Evolutionary conservation across 2,113 vertebrate species (phyloP).

Genomic region (Recurvirostra avosetta): DNA sequence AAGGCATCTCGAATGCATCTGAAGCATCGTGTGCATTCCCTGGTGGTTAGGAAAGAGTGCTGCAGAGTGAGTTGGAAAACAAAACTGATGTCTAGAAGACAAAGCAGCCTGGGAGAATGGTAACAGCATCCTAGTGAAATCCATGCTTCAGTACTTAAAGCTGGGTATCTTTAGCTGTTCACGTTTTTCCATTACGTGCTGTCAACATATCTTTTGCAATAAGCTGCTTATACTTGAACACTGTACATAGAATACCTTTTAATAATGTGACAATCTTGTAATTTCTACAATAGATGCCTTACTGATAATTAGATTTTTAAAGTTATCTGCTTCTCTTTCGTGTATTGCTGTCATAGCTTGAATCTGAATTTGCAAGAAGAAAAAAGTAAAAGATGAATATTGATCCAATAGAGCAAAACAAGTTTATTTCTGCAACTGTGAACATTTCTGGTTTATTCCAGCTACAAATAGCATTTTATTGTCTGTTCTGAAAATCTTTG

Average conservation of each 20-base stretch:
- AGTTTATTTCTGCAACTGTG: background rate
- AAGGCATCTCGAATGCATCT: background rate
- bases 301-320: background rate
- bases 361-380: background rate
- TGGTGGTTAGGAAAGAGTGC: background rate
- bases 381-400: background rate
- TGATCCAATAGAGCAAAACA: background rate
- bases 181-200: background rate
- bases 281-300: background rate
- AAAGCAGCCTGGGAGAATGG: background rate
- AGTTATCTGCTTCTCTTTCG: background rate
- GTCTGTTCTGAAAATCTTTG: background rate
- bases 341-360: background rate
- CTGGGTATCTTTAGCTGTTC: background rate
- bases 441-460: background rate
- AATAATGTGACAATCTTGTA: background rate
- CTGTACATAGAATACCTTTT: background rate
- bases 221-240: background rate
- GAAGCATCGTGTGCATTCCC: accelerated
- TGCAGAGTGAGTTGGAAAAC: background rate
- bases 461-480: background rate
- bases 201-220: background rate
- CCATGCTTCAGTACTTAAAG: background rate
- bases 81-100: background rate
- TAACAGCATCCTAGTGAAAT: background rate